A percentile compares a stretch with the other conserved stretches of the same genome.
phyloP scores from a whole-genome alignment of 2,888 invertebrate genomes.

The Peribatodes rhomboidaria region DNA sequence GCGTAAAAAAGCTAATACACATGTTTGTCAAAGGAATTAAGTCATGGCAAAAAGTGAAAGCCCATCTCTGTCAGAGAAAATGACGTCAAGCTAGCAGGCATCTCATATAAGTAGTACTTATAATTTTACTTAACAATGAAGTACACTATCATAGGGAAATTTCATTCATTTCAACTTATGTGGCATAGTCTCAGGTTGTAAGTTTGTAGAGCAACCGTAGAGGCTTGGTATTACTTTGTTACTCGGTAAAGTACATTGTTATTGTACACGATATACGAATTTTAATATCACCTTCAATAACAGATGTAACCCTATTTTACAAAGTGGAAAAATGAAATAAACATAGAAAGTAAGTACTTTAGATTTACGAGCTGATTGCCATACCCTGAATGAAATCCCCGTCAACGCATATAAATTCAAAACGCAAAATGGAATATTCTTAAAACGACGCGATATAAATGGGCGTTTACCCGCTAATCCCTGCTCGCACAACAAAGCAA shows the following conservation, averaged over 20 bases:
- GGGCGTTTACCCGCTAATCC: slow-evolving; percentile 55
- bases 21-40: slow-evolving; percentile 24
- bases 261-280: background rate
- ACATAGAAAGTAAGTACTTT: background rate
- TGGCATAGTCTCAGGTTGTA: too few relatives aligned
- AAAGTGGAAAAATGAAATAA: background rate
- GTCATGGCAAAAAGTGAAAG: slow-evolving; percentile 15
- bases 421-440: slow-evolving; percentile 50
- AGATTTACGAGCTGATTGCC: slow-evolving; percentile 12
- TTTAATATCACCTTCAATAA: background rate
- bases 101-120: background rate
- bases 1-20: slow-evolving; percentile 32
- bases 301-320: background rate
- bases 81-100: background rate
- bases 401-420: slow-evolving; percentile 27
- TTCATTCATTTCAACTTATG: too few relatives aligned
- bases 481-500: slow-evolving; percentile 51
- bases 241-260: too few relatives aligned
- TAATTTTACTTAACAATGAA: too few relatives aligned
- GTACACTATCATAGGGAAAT: too few relatives aligned
- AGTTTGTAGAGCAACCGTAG: too few relatives aligned
- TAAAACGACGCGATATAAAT: slow-evolving; percentile 57
- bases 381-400: slow-evolving; percentile 19
- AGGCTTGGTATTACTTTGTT: too few relatives aligned
- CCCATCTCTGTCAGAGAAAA: background rate